Conservation (phyloP, 2,797 vertebrate genomes). For the Rhynchonycteris naso region DNA sequence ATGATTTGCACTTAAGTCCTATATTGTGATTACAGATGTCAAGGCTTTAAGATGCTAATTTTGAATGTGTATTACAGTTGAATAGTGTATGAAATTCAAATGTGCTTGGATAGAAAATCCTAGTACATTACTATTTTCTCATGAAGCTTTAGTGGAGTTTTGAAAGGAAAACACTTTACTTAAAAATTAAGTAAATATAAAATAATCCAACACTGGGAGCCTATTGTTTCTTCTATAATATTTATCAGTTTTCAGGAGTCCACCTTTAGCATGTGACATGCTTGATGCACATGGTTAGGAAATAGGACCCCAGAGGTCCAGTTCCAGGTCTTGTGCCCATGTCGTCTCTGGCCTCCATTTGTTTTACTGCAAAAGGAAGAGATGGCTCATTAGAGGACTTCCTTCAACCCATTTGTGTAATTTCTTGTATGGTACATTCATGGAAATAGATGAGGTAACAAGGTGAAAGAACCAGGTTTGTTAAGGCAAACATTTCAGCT, state of each 20-base stretch:
- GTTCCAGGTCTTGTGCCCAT: not conserved
- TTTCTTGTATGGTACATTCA: not conserved
- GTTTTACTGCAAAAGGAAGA: not conserved
- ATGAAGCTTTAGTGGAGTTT: not conserved
- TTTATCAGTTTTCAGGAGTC: not conserved
- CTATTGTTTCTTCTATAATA: not conserved
- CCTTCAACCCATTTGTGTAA: not conserved
- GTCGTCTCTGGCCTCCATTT: not conserved
- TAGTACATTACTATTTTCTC: not conserved
- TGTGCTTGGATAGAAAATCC: constrained; percentile 12
- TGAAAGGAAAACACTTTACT: not conserved
- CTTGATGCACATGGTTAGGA: not conserved
- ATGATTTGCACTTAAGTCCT: not conserved
- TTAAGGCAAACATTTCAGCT: not conserved
- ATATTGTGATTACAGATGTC: not conserved
- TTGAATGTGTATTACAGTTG: not conserved
- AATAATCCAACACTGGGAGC: not conserved
- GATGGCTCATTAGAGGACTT: not conserved
- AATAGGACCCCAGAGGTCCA: not conserved
- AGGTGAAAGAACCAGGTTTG: not conserved
- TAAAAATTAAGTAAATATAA: constrained; percentile 22
- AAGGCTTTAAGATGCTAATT: not conserved
- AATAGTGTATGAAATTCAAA: not conserved
- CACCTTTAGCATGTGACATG: not conserved
- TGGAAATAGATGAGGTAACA: not conserved